These are phyloP conservation scores for Centropus bengalensis DNA, from an alignment of 2,113 vertebrate genomes.

Conservation along the genomic window DNA sequence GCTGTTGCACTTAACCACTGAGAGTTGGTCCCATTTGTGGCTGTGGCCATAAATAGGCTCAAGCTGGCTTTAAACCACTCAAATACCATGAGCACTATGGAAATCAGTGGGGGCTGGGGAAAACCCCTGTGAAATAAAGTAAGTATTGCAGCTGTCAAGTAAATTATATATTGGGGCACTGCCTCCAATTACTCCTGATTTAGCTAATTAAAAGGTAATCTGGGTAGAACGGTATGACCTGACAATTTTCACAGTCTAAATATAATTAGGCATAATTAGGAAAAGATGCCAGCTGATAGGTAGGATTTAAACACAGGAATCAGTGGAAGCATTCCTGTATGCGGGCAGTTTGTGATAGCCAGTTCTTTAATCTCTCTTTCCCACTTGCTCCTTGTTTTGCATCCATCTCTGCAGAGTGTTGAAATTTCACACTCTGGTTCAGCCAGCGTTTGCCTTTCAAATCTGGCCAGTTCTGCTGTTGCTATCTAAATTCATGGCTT, in stretches of 20 bases:
- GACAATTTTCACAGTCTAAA: neutral
- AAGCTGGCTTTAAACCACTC: neutral
- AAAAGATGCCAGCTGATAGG: neutral
- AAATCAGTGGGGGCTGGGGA: neutral
- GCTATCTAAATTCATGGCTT: neutral
- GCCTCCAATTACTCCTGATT: neutral
- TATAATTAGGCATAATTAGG: slow-evolving; percentile 17
- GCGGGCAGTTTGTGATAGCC: neutral
- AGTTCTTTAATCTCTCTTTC: neutral
- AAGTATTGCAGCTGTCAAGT: neutral
- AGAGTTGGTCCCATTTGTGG: neutral
- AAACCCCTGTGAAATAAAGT: neutral
- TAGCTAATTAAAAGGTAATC: neutral
- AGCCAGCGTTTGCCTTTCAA: neutral
- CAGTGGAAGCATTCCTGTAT: neutral
- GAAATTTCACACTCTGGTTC: neutral
- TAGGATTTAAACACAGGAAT: neutral
- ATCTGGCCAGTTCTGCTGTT: neutral
- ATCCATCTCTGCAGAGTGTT: neutral
- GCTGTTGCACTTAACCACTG: neutral
- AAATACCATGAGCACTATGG: neutral
- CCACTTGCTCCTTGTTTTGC: neutral
- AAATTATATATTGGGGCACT: neutral
- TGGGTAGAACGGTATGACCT: neutral
- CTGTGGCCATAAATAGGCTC: neutral